Evolutionary conservation across 2,113 vertebrate genomes (phyloP).

Genomic region (Proterorhinus semilunaris): DNA sequence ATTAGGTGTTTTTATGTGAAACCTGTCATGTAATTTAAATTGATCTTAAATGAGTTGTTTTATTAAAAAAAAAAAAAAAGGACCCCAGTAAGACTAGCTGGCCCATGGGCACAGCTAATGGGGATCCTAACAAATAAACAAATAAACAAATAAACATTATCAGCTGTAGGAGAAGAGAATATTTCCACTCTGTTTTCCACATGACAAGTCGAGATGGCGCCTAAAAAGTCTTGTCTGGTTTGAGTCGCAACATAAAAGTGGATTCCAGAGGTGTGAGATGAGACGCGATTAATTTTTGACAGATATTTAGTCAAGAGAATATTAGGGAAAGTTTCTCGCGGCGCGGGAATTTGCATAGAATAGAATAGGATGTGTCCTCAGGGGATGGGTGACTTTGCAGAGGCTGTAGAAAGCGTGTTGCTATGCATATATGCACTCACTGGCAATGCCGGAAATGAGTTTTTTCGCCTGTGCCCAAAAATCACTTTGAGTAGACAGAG

Average conservation of each 20-base stretch:
- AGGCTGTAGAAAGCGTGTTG: background rate
- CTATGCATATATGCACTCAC: background rate
- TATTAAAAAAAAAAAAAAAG: too few species aligned
- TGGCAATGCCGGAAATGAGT: background rate
- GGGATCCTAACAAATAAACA: too few species aligned
- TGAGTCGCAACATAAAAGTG: background rate
- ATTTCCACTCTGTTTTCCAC: background rate
- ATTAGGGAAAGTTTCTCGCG: background rate
- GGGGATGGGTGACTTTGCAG: background rate
- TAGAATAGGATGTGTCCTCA: background rate
- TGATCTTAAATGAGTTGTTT: too few species aligned
- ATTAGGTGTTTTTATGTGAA: too few species aligned
- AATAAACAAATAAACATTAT: too few species aligned
- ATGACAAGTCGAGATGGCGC: background rate
- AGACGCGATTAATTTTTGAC: background rate
- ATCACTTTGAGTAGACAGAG: too few species aligned
- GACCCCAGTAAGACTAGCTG: too few species aligned
- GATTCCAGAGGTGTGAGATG: background rate
- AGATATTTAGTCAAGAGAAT: background rate
- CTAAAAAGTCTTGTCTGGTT: background rate
- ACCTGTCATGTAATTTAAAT: too few species aligned
- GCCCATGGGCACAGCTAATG: too few species aligned
- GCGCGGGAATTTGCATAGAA: background rate
- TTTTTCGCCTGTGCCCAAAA: too few species aligned
- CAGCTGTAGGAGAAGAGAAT: conserved; percentile 1